Base-by-base conservation (phyloP, 1,140 invertebrate species). In the Drosophila insularis region DNA sequence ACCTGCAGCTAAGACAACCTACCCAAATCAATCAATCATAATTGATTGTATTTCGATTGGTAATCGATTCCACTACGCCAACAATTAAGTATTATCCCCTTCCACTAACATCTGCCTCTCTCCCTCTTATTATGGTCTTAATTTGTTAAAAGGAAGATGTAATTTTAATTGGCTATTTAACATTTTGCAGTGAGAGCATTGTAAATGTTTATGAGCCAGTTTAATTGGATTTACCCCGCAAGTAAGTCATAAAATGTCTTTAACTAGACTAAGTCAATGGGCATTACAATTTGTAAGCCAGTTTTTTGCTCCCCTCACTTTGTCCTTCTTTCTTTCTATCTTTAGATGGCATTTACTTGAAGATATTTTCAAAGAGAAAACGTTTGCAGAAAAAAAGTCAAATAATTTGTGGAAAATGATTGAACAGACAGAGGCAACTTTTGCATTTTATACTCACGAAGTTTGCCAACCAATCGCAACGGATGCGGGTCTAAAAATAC, bases 81-180 rank as follows among this genome's bases (percentile, higher is more conserved):
- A 56, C 35, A 56, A 31, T 64, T 40, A 50, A 53, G 37, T 71
- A 40, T n/a, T 19, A 19, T 17, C 43, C 3, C 43, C 3, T 7
- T 11, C 43, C 43, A 21, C 19, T 10, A 17, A 7, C 43, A 46
- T 17, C 17, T 17, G 13, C 13, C 40, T 7, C 40, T 2, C 11
- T 3, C 14, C 19, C 17, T 54, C 67, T 81, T 43, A 78, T 78
- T 72, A 64, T 40, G 23, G 68, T 67, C 71, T 71, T 76, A 75
- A 72, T 78, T 71, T 68, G 77, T 68, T 71, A 74, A 66, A 61
- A 62, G 60, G 73, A 56, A 56, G 46, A 63, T 75, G 66, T 81
- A 78, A 86, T 81, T 81, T 70, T 68, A 72, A 86, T 78, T 86
- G 70, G 56, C 74, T 55, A 55, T 61, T 56, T 62, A 37, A 64